Conservation (phyloP, 2,888 invertebrate genomes). For the Mesorhabditis sp. region DNA sequence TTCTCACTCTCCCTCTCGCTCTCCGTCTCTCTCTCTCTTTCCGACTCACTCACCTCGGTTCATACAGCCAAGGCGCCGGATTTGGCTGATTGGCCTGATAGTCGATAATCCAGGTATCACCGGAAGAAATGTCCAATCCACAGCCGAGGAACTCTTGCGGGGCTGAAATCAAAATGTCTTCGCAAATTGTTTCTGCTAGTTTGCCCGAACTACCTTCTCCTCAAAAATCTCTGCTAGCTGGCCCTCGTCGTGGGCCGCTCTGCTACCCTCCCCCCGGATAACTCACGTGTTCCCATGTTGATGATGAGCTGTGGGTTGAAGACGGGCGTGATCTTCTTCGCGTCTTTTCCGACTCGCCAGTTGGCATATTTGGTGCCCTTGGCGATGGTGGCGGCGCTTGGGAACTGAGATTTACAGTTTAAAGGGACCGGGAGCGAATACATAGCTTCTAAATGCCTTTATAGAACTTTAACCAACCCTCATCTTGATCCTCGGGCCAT, state of each 20-base stretch:
- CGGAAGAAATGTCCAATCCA: background rate
- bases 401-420: background rate
- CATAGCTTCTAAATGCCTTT: background rate
- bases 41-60: background rate
- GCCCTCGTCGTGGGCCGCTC: too few relatives aligned
- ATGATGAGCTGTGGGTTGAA: conserved; percentile 2
- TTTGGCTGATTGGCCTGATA: background rate
- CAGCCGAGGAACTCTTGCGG: conserved; percentile 2
- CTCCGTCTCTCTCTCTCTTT: background rate
- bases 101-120: background rate
- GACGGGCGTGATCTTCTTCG: background rate
- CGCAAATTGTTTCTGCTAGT: background rate
- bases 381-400: background rate
- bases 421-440: background rate
- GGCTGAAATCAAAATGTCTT: background rate
- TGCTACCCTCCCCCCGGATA: background rate
- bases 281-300: conserved; percentile 6
- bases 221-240: too few relatives aligned
- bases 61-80: background rate
- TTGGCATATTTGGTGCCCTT: background rate
- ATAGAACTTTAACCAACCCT: background rate
- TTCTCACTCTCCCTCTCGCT: background rate
- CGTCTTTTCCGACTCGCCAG: conserved; percentile 1
- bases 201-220: too few relatives aligned
- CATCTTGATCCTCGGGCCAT: background rate